These are phyloP conservation scores for Sipha maydis DNA, from an alignment of 2,888 invertebrate genomes.

Conservation along the genomic window DNA sequence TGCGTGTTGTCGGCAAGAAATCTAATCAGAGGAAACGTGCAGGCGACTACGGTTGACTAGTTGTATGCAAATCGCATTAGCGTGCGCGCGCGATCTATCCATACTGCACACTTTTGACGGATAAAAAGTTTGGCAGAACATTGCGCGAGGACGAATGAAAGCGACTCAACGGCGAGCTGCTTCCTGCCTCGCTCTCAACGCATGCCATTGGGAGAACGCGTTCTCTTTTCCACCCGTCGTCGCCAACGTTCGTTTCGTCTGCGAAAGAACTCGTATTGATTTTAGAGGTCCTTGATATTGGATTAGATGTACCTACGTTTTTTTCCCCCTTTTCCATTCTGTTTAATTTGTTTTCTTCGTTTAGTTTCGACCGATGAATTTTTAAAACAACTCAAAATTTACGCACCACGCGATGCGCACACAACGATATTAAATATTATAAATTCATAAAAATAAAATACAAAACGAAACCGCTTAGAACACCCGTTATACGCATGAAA, in stretches of 20 bases:
- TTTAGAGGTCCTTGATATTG: not conserved
- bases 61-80: not conserved
- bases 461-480: not conserved
- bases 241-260: not conserved
- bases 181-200: not conserved
- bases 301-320: not conserved
- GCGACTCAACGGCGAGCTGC: not conserved
- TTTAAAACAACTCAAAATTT: not conserved
- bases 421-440: slow-evolving; percentile 34
- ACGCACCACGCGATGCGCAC: not conserved
- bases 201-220: not conserved
- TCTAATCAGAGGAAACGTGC: not conserved
- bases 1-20: not conserved
- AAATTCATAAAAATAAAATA: slow-evolving; percentile 18
- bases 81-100: not conserved
- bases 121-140: slow-evolving; percentile 1
- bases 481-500: not conserved
- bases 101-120: not conserved
- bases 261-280: not conserved
- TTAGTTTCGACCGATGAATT: slow-evolving; percentile 11
- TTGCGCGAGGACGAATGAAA: not conserved
- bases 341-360: not conserved
- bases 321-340: too few relatives aligned
- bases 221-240: not conserved
- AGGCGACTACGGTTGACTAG: not conserved